phyloP scores from a whole-genome alignment of 2,113 vertebrate genomes.

The Pterocles burchelli region DNA sequence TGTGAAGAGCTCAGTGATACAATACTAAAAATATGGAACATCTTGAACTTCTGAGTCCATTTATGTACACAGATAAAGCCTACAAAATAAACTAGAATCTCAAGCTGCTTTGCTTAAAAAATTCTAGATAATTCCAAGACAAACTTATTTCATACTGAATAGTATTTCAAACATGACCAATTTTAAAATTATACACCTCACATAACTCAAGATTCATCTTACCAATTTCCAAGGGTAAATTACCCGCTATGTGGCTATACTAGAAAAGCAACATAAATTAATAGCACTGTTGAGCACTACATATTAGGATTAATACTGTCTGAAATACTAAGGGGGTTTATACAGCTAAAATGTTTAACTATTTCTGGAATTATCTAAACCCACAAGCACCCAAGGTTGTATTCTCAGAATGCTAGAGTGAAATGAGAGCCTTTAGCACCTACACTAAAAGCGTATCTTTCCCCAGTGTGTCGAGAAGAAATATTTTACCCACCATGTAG shows the following conservation, averaged over 20 bases:
- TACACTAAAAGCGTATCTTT: background rate
- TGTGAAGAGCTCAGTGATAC: background rate
- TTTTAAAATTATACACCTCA: background rate
- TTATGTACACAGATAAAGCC: background rate
- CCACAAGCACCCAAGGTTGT: background rate
- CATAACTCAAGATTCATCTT: background rate
- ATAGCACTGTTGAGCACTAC: background rate
- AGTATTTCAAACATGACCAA: background rate
- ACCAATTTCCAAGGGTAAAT: background rate
- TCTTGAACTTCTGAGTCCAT: background rate
- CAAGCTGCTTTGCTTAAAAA: background rate
- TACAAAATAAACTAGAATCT: background rate
- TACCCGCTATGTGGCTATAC: rapidly evolving
- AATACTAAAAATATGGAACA: background rate
- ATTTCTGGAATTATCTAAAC: background rate
- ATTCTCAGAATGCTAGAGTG: background rate
- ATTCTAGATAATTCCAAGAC: background rate
- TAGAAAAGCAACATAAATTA: background rate
- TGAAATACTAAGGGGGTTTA: background rate
- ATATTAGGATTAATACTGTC: background rate
- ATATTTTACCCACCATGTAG: background rate
- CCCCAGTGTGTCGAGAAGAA: background rate
- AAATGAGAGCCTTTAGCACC: background rate
- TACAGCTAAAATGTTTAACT: background rate
- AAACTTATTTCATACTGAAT: background rate